Evolutionary conservation across 2,888 invertebrate genomes (phyloP).

Genomic region (Eupithecia abbreviata): DNA sequence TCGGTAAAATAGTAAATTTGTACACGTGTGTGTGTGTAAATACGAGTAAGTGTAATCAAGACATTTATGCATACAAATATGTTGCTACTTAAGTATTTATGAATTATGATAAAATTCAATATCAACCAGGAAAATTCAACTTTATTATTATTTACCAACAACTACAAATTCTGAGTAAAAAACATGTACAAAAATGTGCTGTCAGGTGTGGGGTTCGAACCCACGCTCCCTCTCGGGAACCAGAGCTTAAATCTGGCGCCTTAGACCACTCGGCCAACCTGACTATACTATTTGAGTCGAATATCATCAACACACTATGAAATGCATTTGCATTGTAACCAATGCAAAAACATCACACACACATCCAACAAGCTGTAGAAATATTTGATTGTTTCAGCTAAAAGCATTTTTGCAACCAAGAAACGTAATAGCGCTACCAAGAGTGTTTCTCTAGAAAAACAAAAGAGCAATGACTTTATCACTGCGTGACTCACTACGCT

Average conservation of each 20-base stretch:
- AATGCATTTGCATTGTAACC: neutral
- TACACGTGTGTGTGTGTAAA: too few relatives aligned
- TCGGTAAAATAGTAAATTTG: too few relatives aligned
- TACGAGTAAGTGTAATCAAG: neutral
- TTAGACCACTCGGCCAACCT: conserved; percentile 93
- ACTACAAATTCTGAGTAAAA: neutral
- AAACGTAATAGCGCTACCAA: neutral
- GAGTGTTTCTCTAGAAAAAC: neutral
- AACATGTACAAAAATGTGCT: conserved; percentile 38
- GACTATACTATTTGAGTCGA: conserved; percentile 61
- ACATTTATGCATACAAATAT: neutral
- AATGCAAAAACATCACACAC: neutral
- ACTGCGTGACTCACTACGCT: neutral
- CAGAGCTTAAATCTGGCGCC: conserved; percentile 93
- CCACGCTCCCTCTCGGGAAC: conserved; percentile 92
- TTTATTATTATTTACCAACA: neutral
- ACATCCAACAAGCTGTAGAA: neutral
- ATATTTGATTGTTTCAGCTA: neutral
- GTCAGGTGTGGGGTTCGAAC: conserved; percentile 93
- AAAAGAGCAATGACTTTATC: neutral
- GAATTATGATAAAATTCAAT: neutral
- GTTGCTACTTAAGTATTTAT: neutral
- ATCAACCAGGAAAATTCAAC: neutral
- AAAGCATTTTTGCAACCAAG: neutral
- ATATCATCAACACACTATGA: neutral